A percentile compares a stretch with the other conserved stretches of the same genome.
phyloP scores from a whole-genome alignment of 2,113 vertebrate species.

The Grus americana region DNA sequence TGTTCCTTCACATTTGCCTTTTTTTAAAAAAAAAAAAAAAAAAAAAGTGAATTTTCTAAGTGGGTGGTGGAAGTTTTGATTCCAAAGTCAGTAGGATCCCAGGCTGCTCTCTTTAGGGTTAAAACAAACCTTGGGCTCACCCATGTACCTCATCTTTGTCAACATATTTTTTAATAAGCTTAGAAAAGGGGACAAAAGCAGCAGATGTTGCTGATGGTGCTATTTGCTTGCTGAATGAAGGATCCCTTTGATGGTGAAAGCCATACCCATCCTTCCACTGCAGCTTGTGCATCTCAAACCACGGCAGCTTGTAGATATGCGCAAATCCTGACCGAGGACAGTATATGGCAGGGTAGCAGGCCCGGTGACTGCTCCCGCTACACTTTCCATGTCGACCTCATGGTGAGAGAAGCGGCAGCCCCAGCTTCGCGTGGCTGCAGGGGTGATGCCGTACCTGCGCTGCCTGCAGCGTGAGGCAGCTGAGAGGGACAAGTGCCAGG shows the following conservation, averaged over 20 bases:
- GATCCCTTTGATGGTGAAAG: background rate
- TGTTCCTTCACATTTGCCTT: background rate
- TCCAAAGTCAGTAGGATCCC: background rate
- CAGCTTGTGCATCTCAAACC: background rate
- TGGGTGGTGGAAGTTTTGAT: background rate
- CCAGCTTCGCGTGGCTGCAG: accelerated
- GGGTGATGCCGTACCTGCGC: accelerated
- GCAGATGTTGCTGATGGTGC: background rate
- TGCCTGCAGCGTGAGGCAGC: accelerated
- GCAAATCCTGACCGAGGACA: background rate
- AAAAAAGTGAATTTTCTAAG: background rate
- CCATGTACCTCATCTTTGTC: background rate
- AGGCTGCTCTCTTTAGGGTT: background rate
- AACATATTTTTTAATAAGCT: background rate
- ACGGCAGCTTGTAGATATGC: background rate
- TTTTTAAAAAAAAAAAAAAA: background rate
- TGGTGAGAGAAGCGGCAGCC: background rate
- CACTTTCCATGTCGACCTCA: accelerated
- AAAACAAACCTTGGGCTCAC: accelerated
- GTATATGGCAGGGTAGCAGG: accelerated
- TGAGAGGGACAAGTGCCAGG: too few relatives aligned
- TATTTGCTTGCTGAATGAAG: background rate
- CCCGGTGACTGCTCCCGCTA: accelerated
- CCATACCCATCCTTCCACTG: background rate
- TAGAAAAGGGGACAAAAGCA: background rate